Evolutionary conservation across 2,888 invertebrate species (phyloP).

Genomic region (Pheosia tremula): DNA sequence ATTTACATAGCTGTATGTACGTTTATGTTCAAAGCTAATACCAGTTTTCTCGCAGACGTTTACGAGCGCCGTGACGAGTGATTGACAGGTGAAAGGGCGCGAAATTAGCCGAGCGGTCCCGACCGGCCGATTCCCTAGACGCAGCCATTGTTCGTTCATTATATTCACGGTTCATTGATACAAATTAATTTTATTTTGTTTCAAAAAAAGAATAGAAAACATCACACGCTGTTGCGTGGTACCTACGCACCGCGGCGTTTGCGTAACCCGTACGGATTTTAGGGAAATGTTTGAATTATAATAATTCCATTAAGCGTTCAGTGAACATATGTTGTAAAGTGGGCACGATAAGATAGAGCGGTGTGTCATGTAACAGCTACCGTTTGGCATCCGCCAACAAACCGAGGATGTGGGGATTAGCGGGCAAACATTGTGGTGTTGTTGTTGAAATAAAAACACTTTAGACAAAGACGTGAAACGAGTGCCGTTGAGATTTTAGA

Average conservation of each 20-base stretch:
- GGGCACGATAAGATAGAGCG: slow-evolving; percentile 82
- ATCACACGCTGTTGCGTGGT: slow-evolving; percentile 62
- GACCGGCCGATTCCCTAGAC: slow-evolving; percentile 39
- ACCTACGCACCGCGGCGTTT: slow-evolving; percentile 34
- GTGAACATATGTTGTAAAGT: slow-evolving; percentile 79
- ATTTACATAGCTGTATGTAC: slow-evolving; percentile 43
- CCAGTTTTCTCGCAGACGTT: slow-evolving; percentile 58
- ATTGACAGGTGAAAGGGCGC: slow-evolving; percentile 82
- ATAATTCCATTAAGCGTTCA: slow-evolving; percentile 73
- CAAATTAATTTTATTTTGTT: slow-evolving; percentile 30
- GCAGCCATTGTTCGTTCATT: slow-evolving; percentile 49
- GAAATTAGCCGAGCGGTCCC: slow-evolving; percentile 68
- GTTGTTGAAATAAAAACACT: slow-evolving; percentile 69
- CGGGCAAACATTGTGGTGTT: slow-evolving; percentile 69
- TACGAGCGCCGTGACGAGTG: slow-evolving; percentile 68
- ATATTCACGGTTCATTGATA: slow-evolving; percentile 43
- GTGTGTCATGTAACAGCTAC: slow-evolving; percentile 81
- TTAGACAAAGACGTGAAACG: slow-evolving; percentile 73
- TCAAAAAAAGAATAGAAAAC: slow-evolving; percentile 43
- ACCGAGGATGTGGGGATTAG: slow-evolving; percentile 73
- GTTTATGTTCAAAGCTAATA: slow-evolving; percentile 41
- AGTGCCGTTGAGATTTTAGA: slow-evolving; percentile 68
- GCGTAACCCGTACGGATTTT: slow-evolving; percentile 66
- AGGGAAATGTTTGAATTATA: slow-evolving; percentile 76
- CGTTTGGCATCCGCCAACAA: slow-evolving; percentile 77